These are phyloP conservation scores for Ceratitis capitata DNA, from an alignment of 1,140 invertebrate genomes.

Conservation along the genomic window DNA sequence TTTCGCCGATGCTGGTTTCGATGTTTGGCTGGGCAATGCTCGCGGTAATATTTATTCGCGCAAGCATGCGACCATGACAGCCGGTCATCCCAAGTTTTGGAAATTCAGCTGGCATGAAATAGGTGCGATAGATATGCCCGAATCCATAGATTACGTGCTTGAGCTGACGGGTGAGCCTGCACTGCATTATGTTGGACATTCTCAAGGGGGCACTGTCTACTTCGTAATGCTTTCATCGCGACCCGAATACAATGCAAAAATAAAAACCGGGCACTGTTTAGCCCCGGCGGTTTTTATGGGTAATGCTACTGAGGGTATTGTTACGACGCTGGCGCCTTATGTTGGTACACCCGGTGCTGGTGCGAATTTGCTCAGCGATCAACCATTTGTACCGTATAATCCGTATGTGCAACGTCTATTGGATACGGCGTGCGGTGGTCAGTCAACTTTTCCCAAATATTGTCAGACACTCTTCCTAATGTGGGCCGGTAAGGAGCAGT, in stretches of 20 bases:
- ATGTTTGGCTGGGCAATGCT: constrained; percentile 73
- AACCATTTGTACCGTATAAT: constrained; percentile 56
- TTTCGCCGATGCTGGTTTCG: constrained; percentile 76
- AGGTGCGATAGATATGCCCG: constrained; percentile 74
- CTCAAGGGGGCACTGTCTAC: constrained; percentile 70
- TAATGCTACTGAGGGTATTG: constrained; percentile 31
- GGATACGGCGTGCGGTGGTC: constrained; percentile 53
- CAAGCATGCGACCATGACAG: constrained; percentile 69
- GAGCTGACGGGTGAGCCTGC: constrained; percentile 67
- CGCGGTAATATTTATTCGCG: constrained; percentile 75
- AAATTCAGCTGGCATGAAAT: constrained; percentile 76
- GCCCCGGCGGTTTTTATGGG: constrained; percentile 70
- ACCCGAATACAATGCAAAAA: constrained; percentile 72
- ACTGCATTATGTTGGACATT: constrained; percentile 75
- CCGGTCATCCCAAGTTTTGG: constrained; percentile 70
- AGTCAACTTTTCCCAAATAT: constrained; percentile 47
- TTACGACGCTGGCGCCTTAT: constrained; percentile 9
- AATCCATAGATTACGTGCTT: constrained; percentile 75
- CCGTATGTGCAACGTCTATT: constrained; percentile 49
- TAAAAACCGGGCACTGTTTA: constrained; percentile 68
- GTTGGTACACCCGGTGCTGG: constrained; percentile 50
- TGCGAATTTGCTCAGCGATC: constrained; percentile 49
- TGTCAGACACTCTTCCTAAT: constrained; percentile 53
- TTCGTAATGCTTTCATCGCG: constrained; percentile 67
- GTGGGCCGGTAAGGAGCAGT: constrained; percentile 49